Evolutionary conservation across 2,113 vertebrate genomes (phyloP).

Genomic region (Odocoileus hemionus): DNA sequence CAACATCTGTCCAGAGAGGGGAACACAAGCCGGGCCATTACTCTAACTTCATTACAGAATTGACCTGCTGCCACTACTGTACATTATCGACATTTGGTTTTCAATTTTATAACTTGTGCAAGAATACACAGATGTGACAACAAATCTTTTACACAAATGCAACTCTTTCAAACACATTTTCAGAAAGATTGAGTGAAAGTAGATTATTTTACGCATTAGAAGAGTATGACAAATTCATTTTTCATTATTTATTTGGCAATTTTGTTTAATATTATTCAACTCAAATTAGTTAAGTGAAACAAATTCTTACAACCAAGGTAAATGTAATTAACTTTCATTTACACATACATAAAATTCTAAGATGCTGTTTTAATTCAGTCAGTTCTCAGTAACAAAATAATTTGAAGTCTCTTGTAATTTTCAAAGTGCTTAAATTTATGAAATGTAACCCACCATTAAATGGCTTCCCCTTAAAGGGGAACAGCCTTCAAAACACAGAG

Average conservation of each 20-base stretch:
- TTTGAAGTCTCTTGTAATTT: background rate
- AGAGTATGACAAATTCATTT: background rate
- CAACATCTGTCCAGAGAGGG: conserved; percentile 85
- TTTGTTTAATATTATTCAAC: background rate
- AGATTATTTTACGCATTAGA: background rate
- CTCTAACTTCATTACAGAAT: background rate
- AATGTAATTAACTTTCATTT: background rate
- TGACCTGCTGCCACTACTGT: background rate
- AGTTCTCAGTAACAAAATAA: background rate
- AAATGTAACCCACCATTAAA: background rate
- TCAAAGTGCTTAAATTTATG: background rate
- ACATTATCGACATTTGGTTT: background rate
- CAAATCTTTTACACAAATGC: background rate
- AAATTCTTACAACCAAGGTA: background rate
- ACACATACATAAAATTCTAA: background rate
- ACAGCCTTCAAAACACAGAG: background rate
- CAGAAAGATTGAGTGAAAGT: background rate
- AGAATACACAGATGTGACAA: background rate
- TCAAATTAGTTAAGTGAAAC: background rate
- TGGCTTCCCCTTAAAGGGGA: background rate
- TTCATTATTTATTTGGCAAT: conserved; percentile 15
- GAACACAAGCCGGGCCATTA: background rate
- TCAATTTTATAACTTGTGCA: background rate
- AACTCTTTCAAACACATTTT: background rate
- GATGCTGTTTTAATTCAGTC: background rate